Conservation (phyloP, 2,888 invertebrate genomes). For the Alloscopus bannaensis region DNA sequence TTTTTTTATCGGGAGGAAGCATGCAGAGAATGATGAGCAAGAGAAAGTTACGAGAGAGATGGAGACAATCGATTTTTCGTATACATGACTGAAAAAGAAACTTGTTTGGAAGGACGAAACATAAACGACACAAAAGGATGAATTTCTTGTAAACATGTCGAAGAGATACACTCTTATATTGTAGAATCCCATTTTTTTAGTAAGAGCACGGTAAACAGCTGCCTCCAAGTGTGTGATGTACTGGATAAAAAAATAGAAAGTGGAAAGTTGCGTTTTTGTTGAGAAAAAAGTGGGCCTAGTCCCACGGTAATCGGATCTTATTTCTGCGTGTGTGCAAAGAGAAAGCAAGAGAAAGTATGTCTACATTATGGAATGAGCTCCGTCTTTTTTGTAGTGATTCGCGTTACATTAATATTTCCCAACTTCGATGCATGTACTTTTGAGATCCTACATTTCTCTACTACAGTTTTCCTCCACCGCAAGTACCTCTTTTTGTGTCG, state of each 20-base stretch:
- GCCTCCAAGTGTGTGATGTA: background rate
- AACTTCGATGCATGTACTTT: no score
- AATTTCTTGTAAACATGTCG: no score
- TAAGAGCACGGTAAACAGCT: background rate
- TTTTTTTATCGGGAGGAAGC: background rate
- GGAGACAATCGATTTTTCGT: background rate
- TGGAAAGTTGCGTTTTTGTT: no score
- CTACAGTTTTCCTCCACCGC: no score
- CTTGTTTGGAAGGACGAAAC: background rate
- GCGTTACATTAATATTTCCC: no score
- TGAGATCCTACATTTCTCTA: no score
- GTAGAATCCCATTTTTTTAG: no score
- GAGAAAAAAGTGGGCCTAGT: slow-evolving; percentile 36
- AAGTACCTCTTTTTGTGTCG: no score
- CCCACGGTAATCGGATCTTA: slow-evolving; percentile 42
- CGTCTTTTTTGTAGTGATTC: no score
- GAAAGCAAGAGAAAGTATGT: no score
- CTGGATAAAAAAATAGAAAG: background rate
- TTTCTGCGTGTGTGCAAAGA: background rate
- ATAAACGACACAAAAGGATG: background rate
- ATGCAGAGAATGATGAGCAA: background rate
- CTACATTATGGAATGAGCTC: no score
- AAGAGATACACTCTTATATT: background rate
- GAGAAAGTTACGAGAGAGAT: background rate
- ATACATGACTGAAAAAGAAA: background rate